phyloP scores from a whole-genome alignment of 2,113 vertebrate genomes.

The Tympanuchus pallidicinctus region DNA sequence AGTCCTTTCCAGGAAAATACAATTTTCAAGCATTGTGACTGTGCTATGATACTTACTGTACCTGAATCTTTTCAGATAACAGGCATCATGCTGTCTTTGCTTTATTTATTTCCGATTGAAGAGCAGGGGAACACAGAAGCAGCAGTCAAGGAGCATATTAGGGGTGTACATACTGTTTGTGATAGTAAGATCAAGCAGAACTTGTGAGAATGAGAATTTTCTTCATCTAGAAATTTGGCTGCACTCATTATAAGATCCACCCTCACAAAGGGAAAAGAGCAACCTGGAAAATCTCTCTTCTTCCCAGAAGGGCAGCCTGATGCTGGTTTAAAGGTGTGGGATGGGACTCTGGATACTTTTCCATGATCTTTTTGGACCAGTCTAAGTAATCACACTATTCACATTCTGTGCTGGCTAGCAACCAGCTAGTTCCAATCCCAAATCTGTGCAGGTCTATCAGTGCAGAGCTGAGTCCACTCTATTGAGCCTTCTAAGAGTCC shows the following conservation, averaged over 20 bases:
- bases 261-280: constrained; percentile 11
- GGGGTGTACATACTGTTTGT: constrained; percentile 7
- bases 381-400: neutral
- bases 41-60: constrained; percentile 66
- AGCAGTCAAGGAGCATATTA: constrained; percentile 48
- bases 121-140: constrained; percentile 33
- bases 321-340: neutral
- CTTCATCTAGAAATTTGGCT: constrained; percentile 48
- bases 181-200: constrained; percentile 62
- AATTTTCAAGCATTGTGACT: constrained; percentile 63
- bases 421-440: neutral
- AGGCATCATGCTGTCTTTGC: constrained; percentile 59
- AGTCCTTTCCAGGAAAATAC: constrained; percentile 60
- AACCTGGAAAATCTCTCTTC: neutral
- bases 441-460: neutral
- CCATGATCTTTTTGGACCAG: neutral
- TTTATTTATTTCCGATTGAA: constrained; percentile 69
- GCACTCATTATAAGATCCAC: neutral
- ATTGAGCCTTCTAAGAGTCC: neutral
- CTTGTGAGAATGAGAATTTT: constrained; percentile 23
- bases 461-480: neutral
- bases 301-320: neutral
- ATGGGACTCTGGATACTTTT: neutral
- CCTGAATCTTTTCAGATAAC: constrained; percentile 76
- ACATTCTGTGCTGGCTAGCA: neutral